Base-by-base conservation (phyloP, 2,797 vertebrate genomes). In the Ciconia nigra region DNA sequence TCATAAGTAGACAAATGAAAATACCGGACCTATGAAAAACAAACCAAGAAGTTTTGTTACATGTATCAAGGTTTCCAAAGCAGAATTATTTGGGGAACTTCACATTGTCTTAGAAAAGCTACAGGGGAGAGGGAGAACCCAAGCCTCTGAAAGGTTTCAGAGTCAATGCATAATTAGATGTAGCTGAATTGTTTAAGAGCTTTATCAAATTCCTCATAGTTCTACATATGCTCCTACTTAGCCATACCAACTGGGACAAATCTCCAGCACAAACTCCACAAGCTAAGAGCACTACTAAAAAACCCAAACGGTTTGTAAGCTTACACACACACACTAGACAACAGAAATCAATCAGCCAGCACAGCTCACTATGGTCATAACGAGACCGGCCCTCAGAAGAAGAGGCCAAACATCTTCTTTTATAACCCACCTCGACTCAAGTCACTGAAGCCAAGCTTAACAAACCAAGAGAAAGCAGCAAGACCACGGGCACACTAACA, bases 321-420 rank as follows among this genome's bases (percentile, higher is more conserved):
- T 33, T 3, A 11, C 33, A 33, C 11, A 26, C 13, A 1, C 22
- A 5, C 2, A 1, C 35, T 1, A 6, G 15, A 8, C 0, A 9
- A 16, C 54, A 52, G 44, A 15, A 44, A 52, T 3, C 26, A 10
- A 13, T 0, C 6, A 4, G 33, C 35, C 66, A 74, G n/a, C 25
- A 7, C 4, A 26, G 66, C 49, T 24, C 58, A 2, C 37, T 9
- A 20, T 3, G 31, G 5, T 9, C 78, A 15, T 0, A 19, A 14
- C 76, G 1, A 21, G 18, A 17, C 18, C 5, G 1, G n/a, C 51
- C 25, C 26, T 13, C 31, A 7, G 25, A 2, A 26, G 9, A 31
- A 31, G 37, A 37, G 20, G 4, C 11, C 61, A 41, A 44, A 63
- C 10, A 24, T 1, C n/a, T 6, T 2, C 11, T 49, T 25, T 37